Evolutionary conservation across 1,140 invertebrate species (phyloP), one percentile per base, ranked within the genome.

Genomic region (Drosophila kepulauana): DNA sequence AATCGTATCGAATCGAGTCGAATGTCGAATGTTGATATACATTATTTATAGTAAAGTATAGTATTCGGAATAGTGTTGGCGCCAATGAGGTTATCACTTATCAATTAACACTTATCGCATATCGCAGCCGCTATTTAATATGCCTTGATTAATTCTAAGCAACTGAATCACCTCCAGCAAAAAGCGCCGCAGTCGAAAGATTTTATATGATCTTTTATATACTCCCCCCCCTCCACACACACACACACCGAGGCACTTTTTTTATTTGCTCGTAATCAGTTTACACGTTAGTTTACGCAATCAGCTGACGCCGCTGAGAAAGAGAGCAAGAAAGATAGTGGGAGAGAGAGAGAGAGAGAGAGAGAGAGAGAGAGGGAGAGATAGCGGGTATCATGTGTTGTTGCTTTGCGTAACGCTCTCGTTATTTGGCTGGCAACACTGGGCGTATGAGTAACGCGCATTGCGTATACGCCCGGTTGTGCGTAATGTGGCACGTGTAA

Each of bases 71-170:
- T 33, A 33, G 33, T 49, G 33, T 69, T 62, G 71, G 72, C 72
- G 72, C 72, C 72, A 63, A 41, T 13, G 30, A 69, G 72, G 57
- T 75, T 69, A 63, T 75, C 72, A 57, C 41, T 69, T 56, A 38
- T 59, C 62, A 57, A 38, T 65, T 65, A 54, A 8, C 63, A 65
- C 35, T 66, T 66, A 65, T 65, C 64, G 63, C 52, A 57, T 66
- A 67, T 73, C 64, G 35, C 48, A 46, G 54, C 33, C 33, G 33
- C 54, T 58, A 49, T 62, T 74, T 48, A 38, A 61, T 68, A 46
- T 25, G 30, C 52, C 48, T 59, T 46, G 66, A 75, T 57, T 62
- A 61, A 62, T 54, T 51, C 41, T 8, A 59, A 4, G 41, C 64
- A 15, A 30, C 11, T 33, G 11, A 49, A 28, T 41, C 33, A 51